phyloP scores from a whole-genome alignment of 2,113 vertebrate genomes.

The Synchiropus splendidus region DNA sequence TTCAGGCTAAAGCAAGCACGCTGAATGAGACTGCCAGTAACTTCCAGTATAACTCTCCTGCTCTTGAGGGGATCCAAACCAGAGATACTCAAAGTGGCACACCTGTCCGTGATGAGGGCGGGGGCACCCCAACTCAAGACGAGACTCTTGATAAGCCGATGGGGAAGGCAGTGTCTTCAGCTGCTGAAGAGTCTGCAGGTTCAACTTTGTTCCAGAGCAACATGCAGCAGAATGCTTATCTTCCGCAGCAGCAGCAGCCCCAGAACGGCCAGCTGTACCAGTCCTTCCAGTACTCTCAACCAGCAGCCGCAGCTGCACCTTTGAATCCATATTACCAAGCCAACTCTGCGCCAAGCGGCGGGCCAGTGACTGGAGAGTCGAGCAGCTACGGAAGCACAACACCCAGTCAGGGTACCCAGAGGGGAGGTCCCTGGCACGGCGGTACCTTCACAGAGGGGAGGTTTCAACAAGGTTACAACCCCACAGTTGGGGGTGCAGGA shows the following conservation, averaged over 20 bases:
- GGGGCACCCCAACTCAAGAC: conserved; percentile 91
- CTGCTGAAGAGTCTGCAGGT: conserved; percentile 4
- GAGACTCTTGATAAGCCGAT: conserved; percentile 88
- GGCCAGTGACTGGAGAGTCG: conserved; percentile 68
- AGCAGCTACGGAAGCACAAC: conserved; percentile 60
- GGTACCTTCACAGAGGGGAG: conserved; percentile 38
- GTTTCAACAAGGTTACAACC: conserved; percentile 31
- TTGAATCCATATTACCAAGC: conserved; percentile 60
- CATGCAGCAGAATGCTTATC: conserved; percentile 13
- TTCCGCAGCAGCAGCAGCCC: conserved; percentile 8
- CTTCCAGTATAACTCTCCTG: conserved; percentile 84
- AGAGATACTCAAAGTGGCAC: conserved; percentile 85
- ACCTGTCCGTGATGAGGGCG: conserved; percentile 85
- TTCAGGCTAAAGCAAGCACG: conserved; percentile 69
- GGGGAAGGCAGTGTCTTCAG: conserved; percentile 36
- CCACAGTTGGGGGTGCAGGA: conserved; percentile 8
- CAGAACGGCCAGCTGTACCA: conserved; percentile 46
- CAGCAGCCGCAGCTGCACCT: conserved; percentile 40
- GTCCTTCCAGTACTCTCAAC: conserved; percentile 11
- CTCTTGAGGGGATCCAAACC: conserved; percentile 69
- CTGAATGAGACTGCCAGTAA: conserved; percentile 46
- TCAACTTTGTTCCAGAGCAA: conserved; percentile 14
- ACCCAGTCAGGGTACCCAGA: conserved; percentile 70
- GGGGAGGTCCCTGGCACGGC: conserved; percentile 47
- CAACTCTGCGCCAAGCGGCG: conserved; percentile 70